Evolutionary conservation across 2,888 invertebrate genomes (phyloP), one percentile per base, ranked within the genome.

Genomic region (Elysia crispata): DNA sequence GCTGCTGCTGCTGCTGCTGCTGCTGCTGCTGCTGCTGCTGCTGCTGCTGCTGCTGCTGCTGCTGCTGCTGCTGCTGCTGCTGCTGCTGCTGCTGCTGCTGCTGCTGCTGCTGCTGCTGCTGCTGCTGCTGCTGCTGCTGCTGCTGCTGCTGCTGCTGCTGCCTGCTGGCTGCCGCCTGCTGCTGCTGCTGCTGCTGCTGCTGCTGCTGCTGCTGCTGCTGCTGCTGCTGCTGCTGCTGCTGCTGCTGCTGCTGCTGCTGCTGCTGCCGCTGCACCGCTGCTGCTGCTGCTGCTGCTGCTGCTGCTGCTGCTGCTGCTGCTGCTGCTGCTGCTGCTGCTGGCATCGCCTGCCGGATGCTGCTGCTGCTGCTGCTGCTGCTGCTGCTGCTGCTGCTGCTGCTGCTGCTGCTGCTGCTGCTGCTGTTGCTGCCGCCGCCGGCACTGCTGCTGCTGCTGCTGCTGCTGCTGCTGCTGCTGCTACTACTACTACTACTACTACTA

Each of bases 71-170:
- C n/a, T n/a, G n/a, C n/a, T n/a, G 41, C 5, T 49, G 41, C 18
- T 72, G 50, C 20, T 72, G 41, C 5, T 72, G 41, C 5, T 72
- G 72, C 3, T 72, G 72, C 5, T 8, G 25, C 15, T 66, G 67
- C 3, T 66, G 67, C 18, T 66, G 67, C 1, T 60, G 60, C 11
- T 25, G 57, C 1, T 28, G 23, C n/a, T 76, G 57, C 15, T 33
- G 67, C 23, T 49, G n/a, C 5, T 69, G 20, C 0, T 28, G 1
- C 30, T 57, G 23, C 18, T 74, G 54, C 15, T 50, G 49, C 0
- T 62, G 49, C 15, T 62, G 23, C 20, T 67, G 13, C 20, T 20
- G 67, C 5, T 5, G 28, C 30, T n/a, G n/a, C n/a, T n/a, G n/a
- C n/a, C n/a, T n/a, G n/a, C n/a, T n/a, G n/a, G n/a, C n/a, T n/a